phyloP scores from a whole-genome alignment of 2,888 invertebrate species.

The Melinaea marsaeus region DNA sequence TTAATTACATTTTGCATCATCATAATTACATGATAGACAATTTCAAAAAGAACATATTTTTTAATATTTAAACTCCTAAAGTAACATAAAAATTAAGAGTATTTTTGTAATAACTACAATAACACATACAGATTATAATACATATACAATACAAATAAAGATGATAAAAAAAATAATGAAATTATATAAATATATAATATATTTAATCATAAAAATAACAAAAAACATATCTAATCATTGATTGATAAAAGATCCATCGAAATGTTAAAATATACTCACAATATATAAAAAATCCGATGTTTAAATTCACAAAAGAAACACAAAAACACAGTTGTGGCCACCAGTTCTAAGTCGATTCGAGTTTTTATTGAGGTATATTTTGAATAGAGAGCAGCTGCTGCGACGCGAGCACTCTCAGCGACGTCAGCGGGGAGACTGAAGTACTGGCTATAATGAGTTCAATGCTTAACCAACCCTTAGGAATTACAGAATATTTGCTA shows the following conservation, averaged over 20 bases:
- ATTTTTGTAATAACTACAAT: too few species aligned
- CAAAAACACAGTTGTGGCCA: conserved; percentile 20
- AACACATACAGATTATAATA: too few species aligned
- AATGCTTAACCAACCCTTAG: conserved; percentile 40
- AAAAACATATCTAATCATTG: too few species aligned
- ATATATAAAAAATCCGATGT: conserved; percentile 20
- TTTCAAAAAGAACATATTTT: too few species aligned
- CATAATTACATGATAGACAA: too few species aligned
- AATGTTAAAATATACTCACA: conserved; percentile 22
- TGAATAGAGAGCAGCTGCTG: conserved; percentile 29
- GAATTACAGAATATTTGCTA: conserved; percentile 26
- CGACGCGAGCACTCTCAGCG: conserved; percentile 29
- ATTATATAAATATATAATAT: too few species aligned
- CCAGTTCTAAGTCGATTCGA: conserved; percentile 23
- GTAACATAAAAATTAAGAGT: too few species aligned
- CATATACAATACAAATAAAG: too few species aligned
- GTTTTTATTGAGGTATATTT: conserved; percentile 21
- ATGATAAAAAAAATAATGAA: too few species aligned
- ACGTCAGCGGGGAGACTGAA: conserved; percentile 33
- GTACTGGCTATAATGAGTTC: conserved; percentile 34
- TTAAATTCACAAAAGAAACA: conserved; percentile 27
- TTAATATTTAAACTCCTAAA: too few species aligned
- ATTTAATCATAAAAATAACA: too few species aligned
- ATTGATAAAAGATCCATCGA: background rate
- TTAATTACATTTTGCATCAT: too few species aligned